Conservation (phyloP, 2,797 vertebrate genomes). For the Gallinago solitaria region DNA sequence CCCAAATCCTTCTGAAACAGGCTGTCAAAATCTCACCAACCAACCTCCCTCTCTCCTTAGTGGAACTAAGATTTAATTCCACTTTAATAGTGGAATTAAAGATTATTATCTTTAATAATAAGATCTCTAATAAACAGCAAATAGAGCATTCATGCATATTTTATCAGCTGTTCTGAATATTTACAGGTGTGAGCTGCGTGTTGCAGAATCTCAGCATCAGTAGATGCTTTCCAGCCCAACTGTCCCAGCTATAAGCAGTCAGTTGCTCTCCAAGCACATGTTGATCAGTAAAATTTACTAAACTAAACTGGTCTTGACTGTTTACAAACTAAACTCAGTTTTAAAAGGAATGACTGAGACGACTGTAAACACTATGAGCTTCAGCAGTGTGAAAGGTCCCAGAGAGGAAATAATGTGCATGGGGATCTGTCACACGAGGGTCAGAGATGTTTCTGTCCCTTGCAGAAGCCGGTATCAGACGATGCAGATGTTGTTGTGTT, state of each 20-base stretch:
- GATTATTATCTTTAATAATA: background rate
- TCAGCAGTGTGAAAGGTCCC: background rate
- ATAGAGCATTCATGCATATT: background rate
- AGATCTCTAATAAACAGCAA: background rate
- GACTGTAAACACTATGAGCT: background rate
- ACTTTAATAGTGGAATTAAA: no score
- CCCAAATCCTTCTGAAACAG: background rate
- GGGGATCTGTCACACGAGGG: background rate
- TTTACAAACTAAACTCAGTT: background rate
- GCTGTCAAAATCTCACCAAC: background rate
- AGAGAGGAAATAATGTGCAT: background rate
- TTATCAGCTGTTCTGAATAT: background rate
- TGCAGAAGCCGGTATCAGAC: background rate
- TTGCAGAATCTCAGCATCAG: background rate
- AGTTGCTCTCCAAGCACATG: background rate
- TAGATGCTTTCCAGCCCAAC: background rate
- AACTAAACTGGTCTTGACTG: background rate
- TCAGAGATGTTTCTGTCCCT: background rate
- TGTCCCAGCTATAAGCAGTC: background rate
- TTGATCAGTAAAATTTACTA: background rate
- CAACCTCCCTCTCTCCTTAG: background rate
- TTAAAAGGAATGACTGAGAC: background rate
- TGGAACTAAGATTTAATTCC: no score
- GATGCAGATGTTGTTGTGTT: background rate
- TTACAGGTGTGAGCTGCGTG: background rate